Base-by-base conservation (phyloP, 92 coral and sea anemone species). In the Phenganax subtilis region DNA sequence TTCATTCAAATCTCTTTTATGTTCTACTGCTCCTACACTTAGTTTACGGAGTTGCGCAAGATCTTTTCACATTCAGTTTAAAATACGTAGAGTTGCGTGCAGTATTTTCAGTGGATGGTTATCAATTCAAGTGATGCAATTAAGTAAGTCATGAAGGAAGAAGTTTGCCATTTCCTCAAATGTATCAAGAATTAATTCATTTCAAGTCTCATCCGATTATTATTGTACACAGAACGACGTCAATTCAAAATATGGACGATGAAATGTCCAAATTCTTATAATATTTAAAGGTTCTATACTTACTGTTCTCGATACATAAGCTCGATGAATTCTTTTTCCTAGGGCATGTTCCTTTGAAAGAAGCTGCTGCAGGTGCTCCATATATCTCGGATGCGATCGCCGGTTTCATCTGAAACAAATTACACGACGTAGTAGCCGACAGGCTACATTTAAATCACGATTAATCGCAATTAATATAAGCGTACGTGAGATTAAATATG, bases 301-400 rank as follows among this genome's bases (percentile, higher is more conserved):
- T 54, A 79, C 83, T 69, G 58, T 62, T 79, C 83, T 79, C 14
- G 74, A 30, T 30, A 15, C 65, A 20, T 79, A 79, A 54, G 83
- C 83, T 51, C 57, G 51, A 54, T 79, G 74, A 79, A 79, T 79
- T 15, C 56, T 65, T 28, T 58, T 64, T 55, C 83, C 83, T 54
- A 62, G 72, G 1, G 54, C 54, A 65, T 79, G 83, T 54, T 79
- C 83, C 53, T 60, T 79, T 69, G 74, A 17, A 20, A 79, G 52
- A 14, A 79, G 74, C 31, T 64, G 83, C 69, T 79, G 63, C 10
- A 79, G 69, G 12, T 14, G 31, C 55, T 79, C 83, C 83, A 79
- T 79, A 79, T 14, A 11, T 29, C 66, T 5, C 47, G 54, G 54
- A 68, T 29, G 54, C 16, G 6, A 68, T 37, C 44, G 47, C 47